These are phyloP conservation scores for Drosophila prostipennis DNA, from an alignment of 2,888 invertebrate genomes.

Conservation along the genomic window DNA sequence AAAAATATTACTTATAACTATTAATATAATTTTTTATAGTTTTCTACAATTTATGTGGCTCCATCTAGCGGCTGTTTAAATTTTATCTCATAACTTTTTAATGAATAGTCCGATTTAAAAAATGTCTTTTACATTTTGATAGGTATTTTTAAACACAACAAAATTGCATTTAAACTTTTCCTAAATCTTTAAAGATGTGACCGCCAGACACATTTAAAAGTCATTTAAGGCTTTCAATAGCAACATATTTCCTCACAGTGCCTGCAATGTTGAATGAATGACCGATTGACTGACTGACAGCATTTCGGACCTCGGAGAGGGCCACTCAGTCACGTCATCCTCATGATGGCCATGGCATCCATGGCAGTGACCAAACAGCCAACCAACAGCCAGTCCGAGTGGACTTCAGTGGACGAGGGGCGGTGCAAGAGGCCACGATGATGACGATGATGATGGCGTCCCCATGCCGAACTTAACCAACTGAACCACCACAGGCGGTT, in stretches of 20 bases:
- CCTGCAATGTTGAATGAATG: conserved; percentile 18
- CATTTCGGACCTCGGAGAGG: conserved; percentile 32
- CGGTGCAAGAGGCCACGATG: conserved; percentile 33
- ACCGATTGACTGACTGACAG: conserved; percentile 36
- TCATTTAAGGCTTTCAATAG: too few species aligned
- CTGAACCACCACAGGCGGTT: conserved; percentile 27
- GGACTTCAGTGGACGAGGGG: conserved; percentile 24
- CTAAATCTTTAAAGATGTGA: too few species aligned
- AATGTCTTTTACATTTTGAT: too few species aligned
- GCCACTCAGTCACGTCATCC: conserved; percentile 68
- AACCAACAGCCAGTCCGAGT: conserved; percentile 23
- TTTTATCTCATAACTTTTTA: too few species aligned
- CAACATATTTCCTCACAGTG: not conserved
- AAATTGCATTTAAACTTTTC: too few species aligned
- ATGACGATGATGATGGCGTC: conserved; percentile 24
- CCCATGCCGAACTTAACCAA: not conserved
- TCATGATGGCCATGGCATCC: conserved; percentile 48
- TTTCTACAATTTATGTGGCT: too few species aligned
- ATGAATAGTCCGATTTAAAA: too few species aligned
- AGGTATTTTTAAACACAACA: too few species aligned
- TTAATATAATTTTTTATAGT: too few species aligned
- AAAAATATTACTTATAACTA: too few species aligned
- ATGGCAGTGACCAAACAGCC: conserved; percentile 30
- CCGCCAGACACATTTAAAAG: too few species aligned
- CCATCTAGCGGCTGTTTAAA: too few species aligned